Percentiles rank a stretch among this genome's conserved stretches.
These are phyloP conservation scores for Sesia apiformis DNA, from an alignment of 2,888 invertebrate genomes.

Conservation along the genomic window DNA sequence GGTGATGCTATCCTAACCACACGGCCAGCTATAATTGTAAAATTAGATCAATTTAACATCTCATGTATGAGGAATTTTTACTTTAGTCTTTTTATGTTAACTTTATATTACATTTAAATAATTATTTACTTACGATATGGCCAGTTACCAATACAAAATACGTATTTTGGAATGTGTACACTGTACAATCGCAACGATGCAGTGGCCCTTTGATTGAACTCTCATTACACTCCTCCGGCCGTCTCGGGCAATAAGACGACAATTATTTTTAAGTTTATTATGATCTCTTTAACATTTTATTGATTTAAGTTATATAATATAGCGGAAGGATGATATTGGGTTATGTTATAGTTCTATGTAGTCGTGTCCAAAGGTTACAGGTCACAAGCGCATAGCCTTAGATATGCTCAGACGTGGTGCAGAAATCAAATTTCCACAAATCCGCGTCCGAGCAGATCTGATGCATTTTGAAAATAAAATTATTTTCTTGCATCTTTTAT, in stretches of 20 bases:
- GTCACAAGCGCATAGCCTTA: conserved; percentile 25
- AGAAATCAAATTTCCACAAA: conserved; percentile 52
- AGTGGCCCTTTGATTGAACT: too few species aligned
- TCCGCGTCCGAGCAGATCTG: conserved; percentile 31
- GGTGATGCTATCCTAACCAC: too few species aligned
- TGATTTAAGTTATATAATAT: conserved; percentile 44
- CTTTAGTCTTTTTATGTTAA: too few species aligned
- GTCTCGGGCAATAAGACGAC: conserved; percentile 44
- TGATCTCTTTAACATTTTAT: conserved; percentile 67
- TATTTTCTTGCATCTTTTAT: conserved; percentile 23
- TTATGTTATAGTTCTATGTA: conserved; percentile 8
- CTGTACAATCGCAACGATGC: too few species aligned
- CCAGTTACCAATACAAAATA: too few species aligned
- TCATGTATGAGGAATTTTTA: too few species aligned
- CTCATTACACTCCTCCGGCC: not conserved
- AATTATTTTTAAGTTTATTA: conserved; percentile 68
- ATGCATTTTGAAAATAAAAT: conserved; percentile 26
- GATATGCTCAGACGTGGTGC: conserved; percentile 21
- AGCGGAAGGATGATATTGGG: not conserved
- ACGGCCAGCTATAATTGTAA: too few species aligned
- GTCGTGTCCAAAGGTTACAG: conserved; percentile 26
- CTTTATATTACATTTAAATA: too few species aligned
- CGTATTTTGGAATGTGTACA: too few species aligned
- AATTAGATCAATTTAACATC: too few species aligned
- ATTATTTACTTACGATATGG: too few species aligned